Evolutionary conservation across 2,113 vertebrate genomes (phyloP).

Genomic region (Bubalus kerabau): DNA sequence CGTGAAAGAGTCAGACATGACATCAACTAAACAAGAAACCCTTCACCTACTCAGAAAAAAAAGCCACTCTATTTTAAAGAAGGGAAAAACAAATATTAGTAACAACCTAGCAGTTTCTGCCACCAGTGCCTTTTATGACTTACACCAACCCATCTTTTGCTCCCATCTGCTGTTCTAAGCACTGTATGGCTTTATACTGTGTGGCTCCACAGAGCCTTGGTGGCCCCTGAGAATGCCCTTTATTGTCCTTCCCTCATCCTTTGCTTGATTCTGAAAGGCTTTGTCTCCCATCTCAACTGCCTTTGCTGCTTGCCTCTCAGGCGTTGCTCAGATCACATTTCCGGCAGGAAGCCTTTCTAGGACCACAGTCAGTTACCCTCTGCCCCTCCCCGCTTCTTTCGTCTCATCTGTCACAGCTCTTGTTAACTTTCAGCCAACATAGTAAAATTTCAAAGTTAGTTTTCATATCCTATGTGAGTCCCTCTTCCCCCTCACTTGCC

Average conservation of each 20-base stretch:
- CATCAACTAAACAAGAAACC: not conserved
- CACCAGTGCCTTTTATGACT: not conserved
- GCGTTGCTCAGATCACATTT: not conserved
- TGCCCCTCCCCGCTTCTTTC: not conserved
- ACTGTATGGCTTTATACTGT: not conserved
- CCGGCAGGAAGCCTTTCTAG: not conserved
- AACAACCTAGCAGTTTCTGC: not conserved
- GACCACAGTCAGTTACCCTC: not conserved
- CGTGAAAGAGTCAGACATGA: not conserved
- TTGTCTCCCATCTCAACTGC: not conserved
- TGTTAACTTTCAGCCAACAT: not conserved
- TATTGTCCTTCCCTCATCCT: accelerated
- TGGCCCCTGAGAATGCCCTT: not conserved
- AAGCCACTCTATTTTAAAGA: not conserved
- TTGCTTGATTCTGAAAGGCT: not conserved
- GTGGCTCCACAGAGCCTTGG: too few relatives aligned
- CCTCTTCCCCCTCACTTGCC: not conserved
- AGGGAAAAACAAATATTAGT: not conserved
- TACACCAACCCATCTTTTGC: not conserved
- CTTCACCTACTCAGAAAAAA: not conserved
- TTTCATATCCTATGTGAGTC: not conserved
- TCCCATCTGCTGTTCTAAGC: not conserved
- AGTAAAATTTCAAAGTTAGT: not conserved
- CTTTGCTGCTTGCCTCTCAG: not conserved
- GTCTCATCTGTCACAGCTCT: not conserved